phyloP scores from a whole-genome alignment of 2,113 vertebrate genomes.

The Bufo bufo region DNA sequence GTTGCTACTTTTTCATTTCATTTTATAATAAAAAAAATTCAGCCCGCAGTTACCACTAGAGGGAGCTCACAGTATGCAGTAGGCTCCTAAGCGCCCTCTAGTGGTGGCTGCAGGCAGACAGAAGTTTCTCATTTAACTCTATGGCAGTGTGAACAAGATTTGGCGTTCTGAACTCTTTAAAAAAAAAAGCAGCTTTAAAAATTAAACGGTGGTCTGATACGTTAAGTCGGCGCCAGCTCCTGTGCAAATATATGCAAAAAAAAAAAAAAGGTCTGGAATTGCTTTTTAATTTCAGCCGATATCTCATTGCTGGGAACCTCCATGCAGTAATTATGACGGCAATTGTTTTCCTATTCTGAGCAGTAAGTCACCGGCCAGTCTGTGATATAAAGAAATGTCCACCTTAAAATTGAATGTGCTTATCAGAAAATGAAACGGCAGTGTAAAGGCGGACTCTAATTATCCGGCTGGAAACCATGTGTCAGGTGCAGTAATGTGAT shows the following conservation, averaged over 20 bases:
- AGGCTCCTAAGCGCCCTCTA: neutral
- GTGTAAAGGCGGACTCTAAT: neutral
- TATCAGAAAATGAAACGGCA: slow-evolving; percentile 31
- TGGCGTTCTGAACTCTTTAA: too few relatives aligned
- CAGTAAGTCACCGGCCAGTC: neutral
- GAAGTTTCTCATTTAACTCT: neutral
- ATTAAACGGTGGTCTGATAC: neutral
- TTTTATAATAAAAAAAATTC: too few relatives aligned
- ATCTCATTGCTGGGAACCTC: neutral
- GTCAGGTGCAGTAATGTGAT: neutral
- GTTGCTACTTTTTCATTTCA: too few relatives aligned
- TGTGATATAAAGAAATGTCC: slow-evolving; percentile 10
- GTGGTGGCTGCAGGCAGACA: neutral
- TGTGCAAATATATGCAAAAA: neutral
- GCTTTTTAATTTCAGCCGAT: neutral
- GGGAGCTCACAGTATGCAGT: neutral
- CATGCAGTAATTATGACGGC: neutral
- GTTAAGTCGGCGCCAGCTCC: neutral
- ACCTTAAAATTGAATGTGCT: slow-evolving; percentile 23
- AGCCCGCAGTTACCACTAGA: neutral
- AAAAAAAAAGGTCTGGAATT: neutral
- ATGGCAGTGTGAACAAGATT: too few relatives aligned
- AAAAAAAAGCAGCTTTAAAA: neutral
- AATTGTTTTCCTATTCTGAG: slow-evolving; percentile 10
- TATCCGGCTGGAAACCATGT: neutral